Conservation (phyloP, 2,888 invertebrate species). For the Sthenelais limicola region DNA sequence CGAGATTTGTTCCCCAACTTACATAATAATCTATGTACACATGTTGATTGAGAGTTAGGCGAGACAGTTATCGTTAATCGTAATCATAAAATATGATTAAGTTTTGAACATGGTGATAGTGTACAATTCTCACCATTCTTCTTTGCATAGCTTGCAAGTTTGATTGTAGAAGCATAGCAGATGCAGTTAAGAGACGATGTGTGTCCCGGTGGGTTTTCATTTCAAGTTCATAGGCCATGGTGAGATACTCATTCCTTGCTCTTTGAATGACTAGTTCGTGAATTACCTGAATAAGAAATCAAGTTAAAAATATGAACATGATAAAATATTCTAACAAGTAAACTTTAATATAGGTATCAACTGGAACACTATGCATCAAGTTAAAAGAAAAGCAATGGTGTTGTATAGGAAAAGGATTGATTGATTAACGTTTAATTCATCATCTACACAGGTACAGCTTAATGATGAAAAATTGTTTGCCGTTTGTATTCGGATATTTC, state of each 20-base stretch:
- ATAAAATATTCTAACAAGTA: neutral
- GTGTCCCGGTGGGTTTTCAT: slow-evolving; percentile 59
- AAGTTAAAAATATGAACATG: neutral
- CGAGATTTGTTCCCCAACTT: too few species aligned
- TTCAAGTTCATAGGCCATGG: slow-evolving; percentile 67
- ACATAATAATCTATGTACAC: too few species aligned
- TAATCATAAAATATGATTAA: too few species aligned
- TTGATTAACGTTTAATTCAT: too few species aligned
- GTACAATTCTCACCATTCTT: slow-evolving; percentile 60
- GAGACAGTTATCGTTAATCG: too few species aligned
- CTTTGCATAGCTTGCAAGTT: slow-evolving; percentile 55
- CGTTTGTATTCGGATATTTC: too few species aligned
- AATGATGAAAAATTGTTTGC: too few species aligned
- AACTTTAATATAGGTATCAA: too few species aligned
- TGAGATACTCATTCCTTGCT: slow-evolving; percentile 68
- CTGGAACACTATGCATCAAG: neutral
- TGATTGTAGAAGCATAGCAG: slow-evolving; percentile 52
- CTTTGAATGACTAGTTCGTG: slow-evolving; percentile 62
- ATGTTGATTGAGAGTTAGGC: too few species aligned
- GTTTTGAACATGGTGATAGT: too few species aligned
- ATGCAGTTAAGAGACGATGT: slow-evolving; percentile 61
- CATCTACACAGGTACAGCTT: too few species aligned
- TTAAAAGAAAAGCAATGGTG: neutral
- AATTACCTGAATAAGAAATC: slow-evolving; percentile 57
- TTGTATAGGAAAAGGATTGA: too few species aligned